Evolutionary conservation across 2,113 vertebrate species (phyloP), one percentile per base, ranked within the genome.

Genomic region (Odocoileus virginianus): DNA sequence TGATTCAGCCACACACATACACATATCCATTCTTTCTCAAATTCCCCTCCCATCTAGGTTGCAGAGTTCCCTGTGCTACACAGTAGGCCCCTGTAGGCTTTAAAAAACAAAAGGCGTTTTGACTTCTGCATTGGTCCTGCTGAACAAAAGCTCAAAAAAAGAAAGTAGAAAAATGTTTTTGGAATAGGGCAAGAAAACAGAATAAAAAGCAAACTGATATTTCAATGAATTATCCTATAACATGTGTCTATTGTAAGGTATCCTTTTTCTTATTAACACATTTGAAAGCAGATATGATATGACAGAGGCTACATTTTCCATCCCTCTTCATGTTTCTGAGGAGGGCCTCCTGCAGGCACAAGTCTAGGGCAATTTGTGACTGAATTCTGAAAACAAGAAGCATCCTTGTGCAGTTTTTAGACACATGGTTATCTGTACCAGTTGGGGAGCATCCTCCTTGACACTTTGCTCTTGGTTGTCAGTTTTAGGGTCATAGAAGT

Each of bases 121-220:
- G 8, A 71, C 36, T 71, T 79, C 33, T 79, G 17, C 86, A 82
- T 81, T 60, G 43, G 28, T 28, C 28, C 36, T 55, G 30, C 19
- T 87, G 52, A 95, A 81, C 15, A 82, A 85, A 52, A 25, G 15
- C 50, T 55, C 13, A 9, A 79, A 23, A 81, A 81, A 81, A 94
- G n/a, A 57, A 61, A 96, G 57, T 4, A 84, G 50, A 67, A 88
- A 87, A 84, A 23, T 14, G 23, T 89, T 96, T 52, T 79, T 64
- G 54, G 23, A 96, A 79, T 30, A 78, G 21, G 36, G n/a, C 13
- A 81, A n/a, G 57, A 92, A 92, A 97, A 67, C 27, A 57, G 57
- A 92, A 89, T 36, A 74, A 96, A 97, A 92, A 60, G 52, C 43
- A 89, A 96, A 82, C 74, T 89, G 54, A n/a, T 82, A 60, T 79